These are phyloP conservation scores for Caenorhabditis sp. DNA, from an alignment of 2,888 invertebrate species.

Conservation along the genomic window DNA sequence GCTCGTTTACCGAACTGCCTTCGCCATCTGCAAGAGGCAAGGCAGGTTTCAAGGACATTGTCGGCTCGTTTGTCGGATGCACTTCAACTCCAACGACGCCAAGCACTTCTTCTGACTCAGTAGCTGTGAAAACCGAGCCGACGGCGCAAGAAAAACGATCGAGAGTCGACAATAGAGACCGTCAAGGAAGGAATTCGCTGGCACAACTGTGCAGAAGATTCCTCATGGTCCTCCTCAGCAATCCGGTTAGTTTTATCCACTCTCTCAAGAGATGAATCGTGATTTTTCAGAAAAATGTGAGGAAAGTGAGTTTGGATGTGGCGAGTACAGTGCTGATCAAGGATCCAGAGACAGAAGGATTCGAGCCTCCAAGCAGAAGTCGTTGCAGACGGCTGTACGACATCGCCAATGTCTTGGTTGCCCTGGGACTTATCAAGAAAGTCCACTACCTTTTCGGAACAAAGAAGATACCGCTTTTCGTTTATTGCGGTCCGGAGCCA, in stretches of 20 bases:
- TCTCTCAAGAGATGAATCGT: not conserved
- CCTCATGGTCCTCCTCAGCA: slow-evolving; percentile 81
- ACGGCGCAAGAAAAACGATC: slow-evolving; percentile 31
- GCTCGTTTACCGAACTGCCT: slow-evolving; percentile 77
- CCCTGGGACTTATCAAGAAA: slow-evolving; percentile 88
- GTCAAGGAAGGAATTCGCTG: slow-evolving; percentile 77
- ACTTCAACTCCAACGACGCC: slow-evolving; percentile 53
- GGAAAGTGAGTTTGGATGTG: slow-evolving; percentile 81
- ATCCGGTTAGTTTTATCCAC: slow-evolving; percentile 70
- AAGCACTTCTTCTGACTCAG: slow-evolving; percentile 41
- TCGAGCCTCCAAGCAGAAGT: slow-evolving; percentile 81
- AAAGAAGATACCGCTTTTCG: slow-evolving; percentile 83
- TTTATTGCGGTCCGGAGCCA: slow-evolving; percentile 82
- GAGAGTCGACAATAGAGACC: slow-evolving; percentile 65
- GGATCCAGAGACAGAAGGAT: slow-evolving; percentile 81
- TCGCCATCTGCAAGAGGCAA: slow-evolving; percentile 42
- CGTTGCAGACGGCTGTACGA: slow-evolving; percentile 88
- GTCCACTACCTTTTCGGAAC: slow-evolving; percentile 84
- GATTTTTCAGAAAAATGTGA: slow-evolving; percentile 73
- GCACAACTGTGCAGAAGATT: slow-evolving; percentile 82
- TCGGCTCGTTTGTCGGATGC: slow-evolving; percentile 51
- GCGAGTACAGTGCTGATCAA: slow-evolving; percentile 82
- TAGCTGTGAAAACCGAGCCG: slow-evolving; percentile 27
- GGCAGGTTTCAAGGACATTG: slow-evolving; percentile 39
- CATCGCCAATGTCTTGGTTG: slow-evolving; percentile 89